Evolutionary conservation across 2,797 vertebrate genomes (phyloP), one percentile per base, ranked within the genome.

Genomic region (Brachyalestes nurse): DNA sequence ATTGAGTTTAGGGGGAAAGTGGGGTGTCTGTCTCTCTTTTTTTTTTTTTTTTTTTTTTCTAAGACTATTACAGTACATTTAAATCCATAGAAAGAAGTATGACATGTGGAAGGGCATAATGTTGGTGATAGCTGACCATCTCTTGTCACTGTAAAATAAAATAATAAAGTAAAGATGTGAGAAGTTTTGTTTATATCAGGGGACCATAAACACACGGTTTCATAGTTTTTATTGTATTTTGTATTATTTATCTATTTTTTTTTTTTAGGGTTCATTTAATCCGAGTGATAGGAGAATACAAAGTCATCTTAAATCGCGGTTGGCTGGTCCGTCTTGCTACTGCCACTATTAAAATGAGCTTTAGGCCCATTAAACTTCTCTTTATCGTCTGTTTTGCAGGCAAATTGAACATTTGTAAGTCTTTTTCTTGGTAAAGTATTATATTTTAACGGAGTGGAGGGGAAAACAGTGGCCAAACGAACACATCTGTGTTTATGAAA

Each of bases 131-230:
- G 88, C 86, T 90, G 88, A 91, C 88, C 69, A 84, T 91, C 93
- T 94, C 91, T 93, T 86, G 79, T 94, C 91, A 93, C 88, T 95
- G 92, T 95, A 92, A 94, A 93, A 93, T 93, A 77, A 88, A 80
- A 75, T 77, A 80, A 88, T 85, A 75, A 87, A 88, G 84, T 90
- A 92, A 92, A 75, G 28, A 90, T 90, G 82, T 89, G 83, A 81
- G 79, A 72, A 82, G 86, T 85, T 85, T 7, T 78, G 86, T 86
- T 53, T 55, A 55, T 76, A 83, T 45, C 61, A 10, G 45, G 21
- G 21, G 51, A 19, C 21, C 34, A 65, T 53, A 9, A 28, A 4
- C 12, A 25, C 13, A 51, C 2, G 25, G 42, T 6, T 51, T 5
- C 47, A 28, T 3, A 10, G 47, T 12, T 47, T 47, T 6, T 6